Evolutionary conservation across 1,140 invertebrate species (phyloP).

Genomic region (Aleiodes sp.): DNA sequence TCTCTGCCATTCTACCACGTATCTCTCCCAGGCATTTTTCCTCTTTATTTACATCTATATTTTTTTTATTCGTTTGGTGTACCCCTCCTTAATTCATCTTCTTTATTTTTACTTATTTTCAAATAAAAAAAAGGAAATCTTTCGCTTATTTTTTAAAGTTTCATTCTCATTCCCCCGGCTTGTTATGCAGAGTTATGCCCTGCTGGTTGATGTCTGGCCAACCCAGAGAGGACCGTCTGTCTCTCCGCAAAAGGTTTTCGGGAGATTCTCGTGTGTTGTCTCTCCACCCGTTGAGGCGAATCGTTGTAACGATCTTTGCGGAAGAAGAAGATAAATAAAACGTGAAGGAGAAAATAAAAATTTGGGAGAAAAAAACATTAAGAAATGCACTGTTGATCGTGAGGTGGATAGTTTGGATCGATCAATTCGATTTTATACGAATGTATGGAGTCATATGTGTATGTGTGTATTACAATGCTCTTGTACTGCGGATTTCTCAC

Average conservation of each 20-base stretch:
- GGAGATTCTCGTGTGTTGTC: conserved; percentile 10
- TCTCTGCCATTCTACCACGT: neutral
- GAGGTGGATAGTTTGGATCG: neutral
- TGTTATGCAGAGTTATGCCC: conserved; percentile 48
- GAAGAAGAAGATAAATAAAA: neutral
- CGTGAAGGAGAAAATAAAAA: neutral
- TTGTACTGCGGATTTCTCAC: neutral
- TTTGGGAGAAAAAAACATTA: no score
- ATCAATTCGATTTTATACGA: neutral
- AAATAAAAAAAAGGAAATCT: no score
- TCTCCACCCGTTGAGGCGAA: no score
- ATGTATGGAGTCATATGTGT: neutral
- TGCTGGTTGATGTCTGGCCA: conserved; percentile 27
- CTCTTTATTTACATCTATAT: conserved; percentile 5
- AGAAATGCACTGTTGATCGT: no score
- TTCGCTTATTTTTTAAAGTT: conserved; percentile 22
- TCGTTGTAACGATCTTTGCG: conserved; percentile 21
- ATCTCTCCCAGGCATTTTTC: conserved; percentile 11
- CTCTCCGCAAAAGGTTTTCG: conserved; percentile 32
- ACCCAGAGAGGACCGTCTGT: neutral
- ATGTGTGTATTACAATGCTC: neutral
- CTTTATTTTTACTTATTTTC: conserved; percentile 7
- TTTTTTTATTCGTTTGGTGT: neutral
- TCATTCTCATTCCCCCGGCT: conserved; percentile 39
- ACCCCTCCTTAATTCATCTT: neutral